Base-by-base conservation (phyloP, 2,113 vertebrate species). In the Numenius arquata region DNA sequence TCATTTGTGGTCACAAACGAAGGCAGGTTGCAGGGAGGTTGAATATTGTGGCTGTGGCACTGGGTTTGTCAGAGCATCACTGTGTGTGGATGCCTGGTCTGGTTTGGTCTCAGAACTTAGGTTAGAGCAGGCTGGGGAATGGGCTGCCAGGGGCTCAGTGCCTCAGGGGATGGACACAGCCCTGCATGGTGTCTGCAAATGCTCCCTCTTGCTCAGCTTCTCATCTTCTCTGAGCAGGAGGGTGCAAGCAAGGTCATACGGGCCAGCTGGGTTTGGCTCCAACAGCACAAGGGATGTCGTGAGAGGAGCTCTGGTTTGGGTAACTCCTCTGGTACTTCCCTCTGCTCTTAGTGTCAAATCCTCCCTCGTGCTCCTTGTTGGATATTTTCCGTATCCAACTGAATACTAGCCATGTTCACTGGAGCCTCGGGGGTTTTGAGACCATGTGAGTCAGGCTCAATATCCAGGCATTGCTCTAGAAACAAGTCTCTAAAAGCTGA, bases 211-310 rank as follows among this genome's bases (percentile, higher is more conserved):
- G 32, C 67, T 66, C 59, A 66, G 2, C 34, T 45, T 27, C 67
- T 80, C 9, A 18, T 36, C 55, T 61, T 25, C 71, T 53, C 32
- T 65, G 58, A 45, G 73, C 50, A 53, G 25, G 14, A 53, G 23
- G 8, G 29, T 59, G 43, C 38, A 21, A 9, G 23, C 1, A 1
- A 47, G 61, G 74, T 16, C 36, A 11, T 22, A 10, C 0, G 0
- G 36, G 38, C 43, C 50, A 16, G 26, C 17, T 36, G 58, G 17
- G 32, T 41, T 78, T 63, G 56, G 65, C 50, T 50, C 66, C 58
- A 30, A 27, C 27, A 45, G 32, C 2, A 4, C 36, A 52, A 29
- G 53, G 22, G 20, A 9, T 73, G 52, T 45, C 4, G 1, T 2
- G 5, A 66, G 34, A 66, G n/a, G 45, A 47, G 30, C 20, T 61